phyloP scores from a whole-genome alignment of 2,113 vertebrate species.

The Zosterops pallidus region DNA sequence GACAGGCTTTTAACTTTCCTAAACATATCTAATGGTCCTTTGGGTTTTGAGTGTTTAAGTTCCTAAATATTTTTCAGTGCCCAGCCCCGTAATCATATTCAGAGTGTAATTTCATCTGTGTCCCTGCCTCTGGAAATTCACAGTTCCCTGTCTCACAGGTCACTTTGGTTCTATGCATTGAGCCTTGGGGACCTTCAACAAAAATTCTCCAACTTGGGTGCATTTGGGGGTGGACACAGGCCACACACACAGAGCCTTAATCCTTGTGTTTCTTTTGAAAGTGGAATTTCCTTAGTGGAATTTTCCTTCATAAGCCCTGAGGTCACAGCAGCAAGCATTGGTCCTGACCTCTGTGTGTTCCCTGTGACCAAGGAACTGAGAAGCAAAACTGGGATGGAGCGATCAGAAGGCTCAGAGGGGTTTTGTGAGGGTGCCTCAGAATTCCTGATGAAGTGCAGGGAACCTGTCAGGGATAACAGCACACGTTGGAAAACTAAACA shows the following conservation, averaged over 20 bases:
- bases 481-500: neutral
- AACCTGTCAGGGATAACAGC: neutral
- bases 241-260: neutral
- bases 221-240: neutral
- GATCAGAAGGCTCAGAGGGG: neutral
- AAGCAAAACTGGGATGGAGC: neutral
- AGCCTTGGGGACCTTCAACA: neutral
- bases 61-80: neutral
- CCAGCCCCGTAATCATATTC: neutral
- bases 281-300: neutral
- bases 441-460: neutral
- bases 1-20: neutral
- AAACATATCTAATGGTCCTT: neutral
- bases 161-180: neutral
- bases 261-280: neutral
- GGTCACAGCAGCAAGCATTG: neutral
- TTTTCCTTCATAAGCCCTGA: neutral
- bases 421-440: neutral
- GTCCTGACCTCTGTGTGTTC: neutral
- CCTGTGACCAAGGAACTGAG: neutral
- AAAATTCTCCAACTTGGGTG: neutral
- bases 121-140: neutral
- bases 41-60: neutral
- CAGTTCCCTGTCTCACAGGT: neutral
- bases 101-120: neutral